Percentiles rank a stretch among this genome's conserved stretches.
Evolutionary conservation across 2,797 vertebrate species (phyloP).

Genomic region (Poeciliopsis presidionis): DNA sequence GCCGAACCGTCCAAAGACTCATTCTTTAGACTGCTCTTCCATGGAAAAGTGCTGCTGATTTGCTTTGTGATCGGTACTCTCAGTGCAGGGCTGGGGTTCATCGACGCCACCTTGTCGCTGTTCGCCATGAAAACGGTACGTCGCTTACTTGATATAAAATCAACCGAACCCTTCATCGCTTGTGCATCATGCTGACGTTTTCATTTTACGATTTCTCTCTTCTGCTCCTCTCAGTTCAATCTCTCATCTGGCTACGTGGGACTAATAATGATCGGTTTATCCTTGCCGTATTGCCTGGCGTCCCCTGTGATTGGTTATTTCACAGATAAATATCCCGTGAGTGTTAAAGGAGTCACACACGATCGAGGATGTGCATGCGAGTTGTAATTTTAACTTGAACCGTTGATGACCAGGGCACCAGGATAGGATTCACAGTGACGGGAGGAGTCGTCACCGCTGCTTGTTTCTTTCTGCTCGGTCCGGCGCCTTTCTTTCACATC

Average conservation of each 20-base stretch:
- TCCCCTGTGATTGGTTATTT: conserved; percentile 89
- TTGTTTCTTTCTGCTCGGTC: conserved; percentile 89
- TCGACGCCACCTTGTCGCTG: conserved; percentile 93
- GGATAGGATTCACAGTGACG: conserved; percentile 85
- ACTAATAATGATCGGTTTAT: conserved; percentile 90
- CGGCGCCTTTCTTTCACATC: conserved; percentile 88
- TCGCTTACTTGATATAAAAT: not conserved
- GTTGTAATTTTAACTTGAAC: not conserved
- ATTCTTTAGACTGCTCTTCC: conserved; percentile 84
- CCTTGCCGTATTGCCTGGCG: conserved; percentile 86
- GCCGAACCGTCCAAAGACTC: conserved; percentile 82
- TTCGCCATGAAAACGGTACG: conserved; percentile 88
- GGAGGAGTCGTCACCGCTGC: conserved; percentile 82
- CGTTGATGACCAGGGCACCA: conserved; percentile 76
- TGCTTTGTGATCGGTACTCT: conserved; percentile 85
- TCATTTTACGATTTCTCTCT: not conserved
- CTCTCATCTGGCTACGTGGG: conserved; percentile 88
- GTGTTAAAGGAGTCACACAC: conserved; percentile 53
- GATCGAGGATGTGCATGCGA: fast-evolving
- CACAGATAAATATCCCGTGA: conserved; percentile 90
- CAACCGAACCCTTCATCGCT: fast-evolving
- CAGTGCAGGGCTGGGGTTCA: conserved; percentile 88
- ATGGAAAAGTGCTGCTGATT: conserved; percentile 84
- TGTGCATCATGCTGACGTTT: fast-evolving
- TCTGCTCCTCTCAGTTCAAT: conserved; percentile 73